phyloP scores from a whole-genome alignment of 1,140 invertebrate species.

The Muscidifurax raptorellus region DNA sequence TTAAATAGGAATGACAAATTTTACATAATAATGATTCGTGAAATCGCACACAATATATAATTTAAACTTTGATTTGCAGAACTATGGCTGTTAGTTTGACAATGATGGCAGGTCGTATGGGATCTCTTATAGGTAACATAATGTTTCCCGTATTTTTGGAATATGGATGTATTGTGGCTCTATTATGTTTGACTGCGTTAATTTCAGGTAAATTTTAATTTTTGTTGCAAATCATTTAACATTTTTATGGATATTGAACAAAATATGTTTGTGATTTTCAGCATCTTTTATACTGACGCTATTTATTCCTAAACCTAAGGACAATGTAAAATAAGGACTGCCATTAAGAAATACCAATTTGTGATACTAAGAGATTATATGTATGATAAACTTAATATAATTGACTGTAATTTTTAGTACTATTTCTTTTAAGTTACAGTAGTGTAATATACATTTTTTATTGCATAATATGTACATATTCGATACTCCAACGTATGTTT shows the following conservation, averaged over 20 bases:
- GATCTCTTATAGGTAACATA: constrained; percentile 73
- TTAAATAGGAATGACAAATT: no score
- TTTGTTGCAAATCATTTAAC: background rate
- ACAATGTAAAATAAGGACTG: background rate
- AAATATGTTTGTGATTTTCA: background rate
- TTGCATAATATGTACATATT: no score
- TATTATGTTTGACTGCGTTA: constrained; percentile 67
- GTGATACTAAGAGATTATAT: no score
- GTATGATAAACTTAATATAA: no score
- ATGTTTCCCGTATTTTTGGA: constrained; percentile 73
- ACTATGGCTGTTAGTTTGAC: constrained; percentile 74
- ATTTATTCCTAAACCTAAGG: background rate
- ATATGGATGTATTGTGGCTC: constrained; percentile 70
- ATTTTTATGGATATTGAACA: no score
- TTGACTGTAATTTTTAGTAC: no score
- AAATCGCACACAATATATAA: background rate
- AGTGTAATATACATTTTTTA: no score
- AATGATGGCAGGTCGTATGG: constrained; percentile 73
- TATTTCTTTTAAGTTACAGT: no score
- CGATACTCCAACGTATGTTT: no score
- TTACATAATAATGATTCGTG: no score
- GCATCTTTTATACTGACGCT: background rate
- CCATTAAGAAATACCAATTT: no score
- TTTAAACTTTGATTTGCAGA: constrained; percentile 64
- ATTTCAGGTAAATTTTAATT: constrained; percentile 66